Percentiles rank a stretch among this genome's conserved stretches.
phyloP scores from a whole-genome alignment of 2,888 invertebrate genomes.

The Eueremaeus valkanovi region DNA sequence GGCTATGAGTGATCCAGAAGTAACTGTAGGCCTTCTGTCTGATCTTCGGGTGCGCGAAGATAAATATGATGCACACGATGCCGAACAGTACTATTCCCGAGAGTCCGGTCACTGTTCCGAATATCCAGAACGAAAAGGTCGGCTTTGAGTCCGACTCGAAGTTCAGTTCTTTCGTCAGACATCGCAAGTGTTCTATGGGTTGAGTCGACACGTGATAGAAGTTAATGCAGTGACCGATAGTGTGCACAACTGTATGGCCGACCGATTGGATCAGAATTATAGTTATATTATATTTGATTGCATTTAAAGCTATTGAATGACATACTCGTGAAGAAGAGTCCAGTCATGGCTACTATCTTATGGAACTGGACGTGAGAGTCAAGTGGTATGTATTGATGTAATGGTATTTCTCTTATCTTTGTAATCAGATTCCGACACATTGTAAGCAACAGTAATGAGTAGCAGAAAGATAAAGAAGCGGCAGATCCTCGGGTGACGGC shows the following conservation, averaged over 20 bases:
- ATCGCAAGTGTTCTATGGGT: constrained; percentile 82
- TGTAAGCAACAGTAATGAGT: constrained; percentile 80
- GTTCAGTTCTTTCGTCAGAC: constrained; percentile 86
- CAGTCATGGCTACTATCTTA: constrained; percentile 92
- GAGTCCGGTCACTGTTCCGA: constrained; percentile 85
- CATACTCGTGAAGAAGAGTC: constrained; percentile 74
- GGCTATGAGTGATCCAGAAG: constrained; percentile 89
- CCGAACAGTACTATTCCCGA: constrained; percentile 82
- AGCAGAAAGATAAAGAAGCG: constrained; percentile 89
- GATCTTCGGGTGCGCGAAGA: constrained; percentile 91
- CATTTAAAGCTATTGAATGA: too few relatives aligned
- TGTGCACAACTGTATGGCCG: constrained; percentile 64
- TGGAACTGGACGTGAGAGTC: constrained; percentile 96
- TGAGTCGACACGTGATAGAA: constrained; percentile 97
- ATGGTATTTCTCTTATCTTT: constrained; percentile 85
- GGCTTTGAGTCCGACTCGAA: constrained; percentile 86
- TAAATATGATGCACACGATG: constrained; percentile 89
- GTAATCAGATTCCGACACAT: constrained; percentile 90
- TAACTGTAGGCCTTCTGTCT: constrained; percentile 89
- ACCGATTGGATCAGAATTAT: not conserved
- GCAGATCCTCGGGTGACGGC: constrained; percentile 92
- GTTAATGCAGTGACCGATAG: constrained; percentile 91
- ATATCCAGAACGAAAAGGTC: constrained; percentile 91
- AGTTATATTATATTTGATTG: not conserved
- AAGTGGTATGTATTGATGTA: constrained; percentile 87